Base-by-base conservation (phyloP, 2,888 invertebrate genomes). In the Gonocerus acuteangulatus region DNA sequence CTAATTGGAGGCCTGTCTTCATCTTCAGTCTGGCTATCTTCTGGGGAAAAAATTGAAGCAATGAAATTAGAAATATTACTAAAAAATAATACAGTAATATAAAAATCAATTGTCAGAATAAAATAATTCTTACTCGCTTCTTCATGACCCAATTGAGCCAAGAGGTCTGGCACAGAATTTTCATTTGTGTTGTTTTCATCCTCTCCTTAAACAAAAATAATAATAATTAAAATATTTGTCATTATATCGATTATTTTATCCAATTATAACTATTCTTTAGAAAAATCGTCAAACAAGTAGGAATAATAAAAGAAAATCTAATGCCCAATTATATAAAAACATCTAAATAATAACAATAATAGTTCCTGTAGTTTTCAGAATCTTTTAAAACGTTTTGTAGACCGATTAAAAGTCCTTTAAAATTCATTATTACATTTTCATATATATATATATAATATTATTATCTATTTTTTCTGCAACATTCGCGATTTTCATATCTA, bases 111-210 rank as follows among this genome's bases (percentile, higher is more conserved):
- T 27, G 15, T 19, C 15, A 21, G 6, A 44, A 45, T 3, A 18
- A 7, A 61, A 58, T 39, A n/a, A 32, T 32, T 32, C 52, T 62
- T 60, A 49, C 51, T 42, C 19, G 19, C 39, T 11, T 23, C 47
- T 7, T 47, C 61, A 3, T 48, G 23, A 11, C 60, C 60, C 16
- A 65, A 44, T 9, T 65, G 49, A 9, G 64, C 64, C 49, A 65
- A 47, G 2, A 65, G 54, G 19, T 65, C 64, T 6, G 64, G 64
- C 36, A 65, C 64, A 1, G 59, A 39, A 11, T 54, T 27, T 32
- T 48, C 48, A 16, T 48, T 32, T 45, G 44, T 47, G 13, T 22
- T 32, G 6, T 47, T 19, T 2, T 48, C 21, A 13, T 48, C 48
- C 9, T 34, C 48, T 48, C 23, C 48, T 44, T 21, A 47, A 27